A percentile compares a stretch with the other conserved stretches of the same genome.
These are phyloP conservation scores for Invenusta paracnida DNA, from an alignment of 2,888 invertebrate species.

Conservation along the genomic window DNA sequence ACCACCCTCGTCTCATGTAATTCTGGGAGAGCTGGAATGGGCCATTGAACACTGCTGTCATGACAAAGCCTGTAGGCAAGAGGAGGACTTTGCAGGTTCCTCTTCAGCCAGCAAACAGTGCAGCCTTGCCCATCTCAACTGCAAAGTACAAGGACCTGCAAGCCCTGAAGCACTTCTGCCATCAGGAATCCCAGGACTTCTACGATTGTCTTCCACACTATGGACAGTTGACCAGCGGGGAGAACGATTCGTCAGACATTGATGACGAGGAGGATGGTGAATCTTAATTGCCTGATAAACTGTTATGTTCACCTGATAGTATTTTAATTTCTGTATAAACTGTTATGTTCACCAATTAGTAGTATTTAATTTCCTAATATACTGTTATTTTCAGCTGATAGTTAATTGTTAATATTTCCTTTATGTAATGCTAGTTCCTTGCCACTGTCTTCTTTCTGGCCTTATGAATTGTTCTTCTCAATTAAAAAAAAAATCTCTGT, in stretches of 20 bases:
- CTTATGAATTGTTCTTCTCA: too few species aligned
- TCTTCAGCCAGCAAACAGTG: not conserved
- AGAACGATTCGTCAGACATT: not conserved
- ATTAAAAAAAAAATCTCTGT: too few species aligned
- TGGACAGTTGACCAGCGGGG: not conserved
- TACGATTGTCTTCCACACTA: not conserved
- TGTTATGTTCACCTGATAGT: too few species aligned
- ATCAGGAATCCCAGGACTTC: not conserved
- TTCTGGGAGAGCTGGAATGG: not conserved
- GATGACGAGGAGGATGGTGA: too few species aligned
- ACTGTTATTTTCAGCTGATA: too few species aligned
- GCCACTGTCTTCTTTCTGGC: too few species aligned
- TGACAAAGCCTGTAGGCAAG: not conserved
- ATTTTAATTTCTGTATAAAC: too few species aligned
- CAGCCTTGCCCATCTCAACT: not conserved
- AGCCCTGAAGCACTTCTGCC: not conserved
- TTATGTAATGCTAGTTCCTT: too few species aligned
- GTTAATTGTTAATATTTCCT: too few species aligned
- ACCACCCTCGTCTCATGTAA: not conserved
- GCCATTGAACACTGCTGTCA: not conserved
- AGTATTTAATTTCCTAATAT: too few species aligned
- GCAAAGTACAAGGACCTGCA: not conserved
- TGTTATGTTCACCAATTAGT: too few species aligned
- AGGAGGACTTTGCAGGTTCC: not conserved
- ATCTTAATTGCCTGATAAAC: too few species aligned